Evolutionary conservation across 2,797 vertebrate genomes (phyloP).

Genomic region (Galagoides demidoff): DNA sequence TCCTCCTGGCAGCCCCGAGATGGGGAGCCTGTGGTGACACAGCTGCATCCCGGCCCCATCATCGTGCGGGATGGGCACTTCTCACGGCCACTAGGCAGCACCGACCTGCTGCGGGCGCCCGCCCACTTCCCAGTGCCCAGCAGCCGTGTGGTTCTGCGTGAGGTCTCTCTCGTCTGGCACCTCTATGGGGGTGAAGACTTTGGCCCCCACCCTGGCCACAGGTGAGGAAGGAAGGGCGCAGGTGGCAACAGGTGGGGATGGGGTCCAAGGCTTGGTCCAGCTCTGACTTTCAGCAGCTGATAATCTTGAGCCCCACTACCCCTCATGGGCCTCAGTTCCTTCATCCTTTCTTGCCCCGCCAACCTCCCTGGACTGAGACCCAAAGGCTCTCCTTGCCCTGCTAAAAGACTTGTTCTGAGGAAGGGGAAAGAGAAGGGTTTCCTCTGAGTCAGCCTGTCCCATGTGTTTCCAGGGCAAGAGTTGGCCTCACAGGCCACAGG

Average conservation of each 20-base stretch:
- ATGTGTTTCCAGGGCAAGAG: conserved; percentile 72
- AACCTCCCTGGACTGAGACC: neutral
- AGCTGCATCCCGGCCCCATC: conserved; percentile 89
- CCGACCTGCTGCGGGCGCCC: conserved; percentile 93
- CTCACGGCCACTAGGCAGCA: conserved; percentile 93
- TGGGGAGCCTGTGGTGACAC: conserved; percentile 93
- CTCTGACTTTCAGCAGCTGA: neutral
- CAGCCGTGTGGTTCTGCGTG: conserved; percentile 92
- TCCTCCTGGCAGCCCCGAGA: conserved; percentile 89
- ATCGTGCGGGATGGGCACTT: conserved; percentile 92
- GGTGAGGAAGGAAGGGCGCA: conserved; percentile 69
- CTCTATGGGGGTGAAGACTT: conserved; percentile 95
- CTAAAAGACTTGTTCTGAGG: neutral
- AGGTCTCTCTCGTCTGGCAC: conserved; percentile 95
- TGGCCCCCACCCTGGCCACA: conserved; percentile 88
- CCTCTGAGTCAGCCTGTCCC: neutral
- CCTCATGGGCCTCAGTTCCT: neutral
- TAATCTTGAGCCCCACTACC: neutral
- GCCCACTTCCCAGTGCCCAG: conserved; percentile 93
- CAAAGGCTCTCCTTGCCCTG: neutral
- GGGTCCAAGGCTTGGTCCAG: neutral
- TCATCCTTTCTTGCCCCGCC: neutral
- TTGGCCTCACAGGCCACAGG: conserved; percentile 83
- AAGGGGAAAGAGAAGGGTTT: rapidly evolving
- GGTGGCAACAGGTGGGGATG: neutral